Percentiles rank a stretch among this genome's conserved stretches.
phyloP scores from a whole-genome alignment of 2,888 invertebrate genomes.

The Caenorhabditis sinica region DNA sequence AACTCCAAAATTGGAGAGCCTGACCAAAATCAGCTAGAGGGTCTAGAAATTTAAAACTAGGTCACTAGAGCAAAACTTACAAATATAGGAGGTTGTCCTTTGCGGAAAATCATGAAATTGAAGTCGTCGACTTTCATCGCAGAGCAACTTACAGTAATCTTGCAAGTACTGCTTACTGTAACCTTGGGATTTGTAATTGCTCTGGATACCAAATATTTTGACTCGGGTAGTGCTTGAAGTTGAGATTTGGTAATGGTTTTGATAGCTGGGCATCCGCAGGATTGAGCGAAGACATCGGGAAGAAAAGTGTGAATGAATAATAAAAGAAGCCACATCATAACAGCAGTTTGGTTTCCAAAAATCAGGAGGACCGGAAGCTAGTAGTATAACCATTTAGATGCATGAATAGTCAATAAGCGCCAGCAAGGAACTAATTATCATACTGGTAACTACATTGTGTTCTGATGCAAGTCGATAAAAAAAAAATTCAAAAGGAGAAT shows the following conservation, averaged over 20 bases:
- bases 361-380: too few relatives aligned
- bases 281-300: not conserved
- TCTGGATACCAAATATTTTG: not conserved
- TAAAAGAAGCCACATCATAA: too few relatives aligned
- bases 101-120: not conserved
- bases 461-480: not conserved
- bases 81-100: not conserved
- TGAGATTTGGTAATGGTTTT: not conserved
- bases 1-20: too few relatives aligned
- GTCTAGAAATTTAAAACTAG: too few relatives aligned
- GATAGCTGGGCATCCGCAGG: not conserved
- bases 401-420: too few relatives aligned
- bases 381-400: too few relatives aligned
- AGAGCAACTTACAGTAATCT: not conserved
- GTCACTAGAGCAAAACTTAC: conserved; percentile 4
- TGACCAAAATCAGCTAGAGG: too few relatives aligned
- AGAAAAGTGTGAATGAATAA: not conserved
- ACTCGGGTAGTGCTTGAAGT: not conserved
- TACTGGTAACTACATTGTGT: not conserved
- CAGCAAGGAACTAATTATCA: too few relatives aligned
- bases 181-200: not conserved
- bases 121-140: not conserved
- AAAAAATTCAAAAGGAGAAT: not conserved
- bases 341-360: too few relatives aligned
- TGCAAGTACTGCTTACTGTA: not conserved